Percentiles rank a stretch among this genome's conserved stretches.
Conservation (phyloP, 2,888 invertebrate genomes). For the Zeuzera pyrina region DNA sequence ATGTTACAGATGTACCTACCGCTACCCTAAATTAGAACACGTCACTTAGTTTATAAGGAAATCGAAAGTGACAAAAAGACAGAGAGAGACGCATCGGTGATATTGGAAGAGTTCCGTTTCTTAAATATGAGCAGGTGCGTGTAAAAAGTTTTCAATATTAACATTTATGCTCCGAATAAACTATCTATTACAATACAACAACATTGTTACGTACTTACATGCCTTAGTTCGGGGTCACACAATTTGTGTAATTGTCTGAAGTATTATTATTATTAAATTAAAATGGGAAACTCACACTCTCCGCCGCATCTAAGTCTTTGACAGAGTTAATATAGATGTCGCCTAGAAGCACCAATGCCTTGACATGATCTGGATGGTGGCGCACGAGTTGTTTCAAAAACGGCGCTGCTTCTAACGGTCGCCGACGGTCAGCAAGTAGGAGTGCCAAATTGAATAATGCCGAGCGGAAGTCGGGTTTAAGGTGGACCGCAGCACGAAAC, state of each 20-base stretch:
- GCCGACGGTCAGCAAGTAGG: conserved; percentile 88
- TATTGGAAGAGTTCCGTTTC: too few species aligned
- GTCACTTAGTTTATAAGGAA: too few species aligned
- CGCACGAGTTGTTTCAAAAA: conserved; percentile 92
- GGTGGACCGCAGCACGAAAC: conserved; percentile 90
- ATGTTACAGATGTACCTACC: too few species aligned
- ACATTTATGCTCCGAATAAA: background rate
- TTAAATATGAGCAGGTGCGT: too few species aligned
- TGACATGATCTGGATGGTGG: conserved; percentile 94
- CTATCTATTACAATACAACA: background rate
- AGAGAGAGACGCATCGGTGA: too few species aligned
- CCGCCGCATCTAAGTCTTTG: conserved; percentile 94
- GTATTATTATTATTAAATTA: too few species aligned
- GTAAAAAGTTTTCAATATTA: too few species aligned
- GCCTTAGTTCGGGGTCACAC: too few species aligned
- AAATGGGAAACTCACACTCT: conserved; percentile 78
- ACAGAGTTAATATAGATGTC: conserved; percentile 97
- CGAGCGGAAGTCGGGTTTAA: conserved; percentile 92
- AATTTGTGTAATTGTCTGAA: too few species aligned
- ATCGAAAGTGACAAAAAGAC: too few species aligned
- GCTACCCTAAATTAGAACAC: too few species aligned
- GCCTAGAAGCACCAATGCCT: conserved; percentile 93
- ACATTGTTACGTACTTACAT: background rate
- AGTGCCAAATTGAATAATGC: conserved; percentile 96
- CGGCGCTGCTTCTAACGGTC: conserved; percentile 93